Evolutionary conservation across 2,113 vertebrate species (phyloP).

Genomic region (Octodon degus): DNA sequence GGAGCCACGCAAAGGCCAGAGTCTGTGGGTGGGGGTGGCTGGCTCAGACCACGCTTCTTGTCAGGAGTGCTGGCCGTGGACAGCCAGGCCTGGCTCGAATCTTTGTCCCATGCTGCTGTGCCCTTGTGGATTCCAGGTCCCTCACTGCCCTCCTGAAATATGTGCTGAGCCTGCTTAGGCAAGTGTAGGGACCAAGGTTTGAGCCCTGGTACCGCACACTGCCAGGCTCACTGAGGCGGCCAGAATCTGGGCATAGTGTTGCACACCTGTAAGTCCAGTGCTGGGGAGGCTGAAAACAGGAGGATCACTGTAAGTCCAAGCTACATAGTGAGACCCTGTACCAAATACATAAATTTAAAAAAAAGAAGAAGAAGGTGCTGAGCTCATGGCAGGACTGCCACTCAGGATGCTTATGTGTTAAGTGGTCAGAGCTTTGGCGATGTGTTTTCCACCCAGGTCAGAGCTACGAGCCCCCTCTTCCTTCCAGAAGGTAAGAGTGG

Average conservation of each 20-base stretch:
- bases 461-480: neutral
- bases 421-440: neutral
- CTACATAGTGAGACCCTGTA: no score
- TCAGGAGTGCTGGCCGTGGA: neutral
- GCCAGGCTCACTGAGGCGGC: no score
- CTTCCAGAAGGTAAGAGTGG: neutral
- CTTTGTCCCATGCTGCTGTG: neutral
- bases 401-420: neutral
- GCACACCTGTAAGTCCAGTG: no score
- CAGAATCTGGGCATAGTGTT: no score
- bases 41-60: neutral
- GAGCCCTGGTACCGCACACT: no score
- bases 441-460: accelerated
- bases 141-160: neutral
- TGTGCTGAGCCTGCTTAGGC: neutral
- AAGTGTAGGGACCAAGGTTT: no score
- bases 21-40: no score
- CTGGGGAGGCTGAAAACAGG: no score
- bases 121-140: neutral
- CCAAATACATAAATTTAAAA: no score
- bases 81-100: neutral
- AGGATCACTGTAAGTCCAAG: no score
- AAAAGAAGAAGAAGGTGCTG: neutral
- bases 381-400: neutral
- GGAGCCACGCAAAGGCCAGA: neutral